Evolutionary conservation across 2,888 invertebrate genomes (phyloP).

Genomic region (Leptarthrus brevirostris): DNA sequence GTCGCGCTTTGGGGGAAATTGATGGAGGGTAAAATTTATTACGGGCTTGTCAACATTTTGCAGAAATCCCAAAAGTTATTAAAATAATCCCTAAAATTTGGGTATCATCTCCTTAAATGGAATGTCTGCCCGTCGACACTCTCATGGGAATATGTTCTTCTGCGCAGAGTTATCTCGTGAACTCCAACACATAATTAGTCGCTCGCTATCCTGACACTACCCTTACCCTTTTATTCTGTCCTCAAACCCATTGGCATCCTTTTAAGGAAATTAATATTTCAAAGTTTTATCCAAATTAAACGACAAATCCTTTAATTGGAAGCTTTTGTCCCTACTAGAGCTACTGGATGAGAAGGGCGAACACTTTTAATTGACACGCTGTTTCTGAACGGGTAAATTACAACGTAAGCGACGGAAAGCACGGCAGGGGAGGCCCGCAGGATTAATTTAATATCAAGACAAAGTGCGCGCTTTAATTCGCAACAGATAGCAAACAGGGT

Average conservation of each 20-base stretch:
- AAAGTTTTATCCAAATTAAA: constrained; percentile 35
- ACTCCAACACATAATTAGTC: constrained; percentile 24
- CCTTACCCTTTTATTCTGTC: background rate
- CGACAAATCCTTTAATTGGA: constrained; percentile 33
- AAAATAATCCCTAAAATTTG: constrained; percentile 10
- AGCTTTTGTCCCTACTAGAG: constrained; percentile 21
- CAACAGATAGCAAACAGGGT: constrained; percentile 23
- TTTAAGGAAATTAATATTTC: constrained; percentile 22
- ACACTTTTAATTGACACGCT: constrained; percentile 21
- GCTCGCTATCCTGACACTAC: background rate
- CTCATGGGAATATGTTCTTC: background rate
- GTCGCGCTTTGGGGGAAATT: background rate
- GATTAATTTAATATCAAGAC: constrained; percentile 12
- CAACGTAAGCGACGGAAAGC: background rate
- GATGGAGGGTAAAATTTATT: constrained; percentile 13
- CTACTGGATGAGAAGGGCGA: background rate
- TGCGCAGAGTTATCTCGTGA: background rate
- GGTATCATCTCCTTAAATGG: background rate
- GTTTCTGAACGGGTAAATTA: background rate
- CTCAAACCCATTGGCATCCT: background rate
- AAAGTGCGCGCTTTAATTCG: constrained; percentile 15
- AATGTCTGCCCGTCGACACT: background rate
- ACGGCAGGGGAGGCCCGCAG: constrained; percentile 2
- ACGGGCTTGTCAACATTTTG: constrained; percentile 32
- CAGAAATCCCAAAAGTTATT: constrained; percentile 26